A percentile compares a stretch with the other conserved stretches of the same genome.
Conservation (phyloP, 2,113 vertebrate species). For the Muntiacus reevesi region DNA sequence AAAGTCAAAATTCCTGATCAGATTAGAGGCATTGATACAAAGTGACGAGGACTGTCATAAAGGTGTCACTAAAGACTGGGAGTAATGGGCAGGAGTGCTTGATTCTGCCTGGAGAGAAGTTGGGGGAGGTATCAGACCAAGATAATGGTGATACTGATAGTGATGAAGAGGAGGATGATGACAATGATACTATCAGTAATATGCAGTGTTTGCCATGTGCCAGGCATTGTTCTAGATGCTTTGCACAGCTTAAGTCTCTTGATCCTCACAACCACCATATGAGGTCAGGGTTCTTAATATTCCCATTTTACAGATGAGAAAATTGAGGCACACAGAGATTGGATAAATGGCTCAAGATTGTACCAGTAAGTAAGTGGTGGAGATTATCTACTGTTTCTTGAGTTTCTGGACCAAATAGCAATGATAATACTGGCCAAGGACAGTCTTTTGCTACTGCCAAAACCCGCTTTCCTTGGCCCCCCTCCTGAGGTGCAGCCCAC, state of each 20-base stretch:
- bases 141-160: not conserved
- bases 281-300: not conserved
- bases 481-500: not conserved
- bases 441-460: not conserved
- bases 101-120: not conserved
- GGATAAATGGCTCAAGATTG: not conserved
- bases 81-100: not conserved
- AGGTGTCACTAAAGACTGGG: not conserved
- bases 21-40: not conserved
- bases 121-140: not conserved
- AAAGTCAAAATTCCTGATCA: not conserved
- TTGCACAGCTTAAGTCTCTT: not conserved
- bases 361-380: not conserved
- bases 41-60: not conserved
- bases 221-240: not conserved
- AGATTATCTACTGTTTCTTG: not conserved
- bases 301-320: slow-evolving; percentile 42
- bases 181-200: not conserved
- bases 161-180: not conserved
- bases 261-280: not conserved
- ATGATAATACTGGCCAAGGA: not conserved
- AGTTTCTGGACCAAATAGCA: not conserved
- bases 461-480: not conserved
- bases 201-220: accelerated
- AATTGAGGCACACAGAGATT: not conserved